These are phyloP conservation scores for Pseudomyrmex gracilis DNA, from an alignment of 1,140 invertebrate genomes.

Conservation along the genomic window DNA sequence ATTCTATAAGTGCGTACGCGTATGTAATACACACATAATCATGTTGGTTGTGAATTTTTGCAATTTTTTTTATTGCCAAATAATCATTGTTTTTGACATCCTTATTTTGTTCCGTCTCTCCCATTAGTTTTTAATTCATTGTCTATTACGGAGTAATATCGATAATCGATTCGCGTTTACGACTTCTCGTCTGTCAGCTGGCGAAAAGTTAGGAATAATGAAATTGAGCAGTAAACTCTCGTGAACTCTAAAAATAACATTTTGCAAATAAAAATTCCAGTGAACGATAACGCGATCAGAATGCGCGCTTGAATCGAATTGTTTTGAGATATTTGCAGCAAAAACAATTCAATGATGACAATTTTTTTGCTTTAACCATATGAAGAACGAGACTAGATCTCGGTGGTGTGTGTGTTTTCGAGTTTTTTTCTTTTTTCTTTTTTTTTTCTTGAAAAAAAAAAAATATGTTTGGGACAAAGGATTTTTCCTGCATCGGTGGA, in stretches of 20 bases:
- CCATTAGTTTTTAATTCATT: not conserved
- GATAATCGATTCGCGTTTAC: slow-evolving; percentile 40
- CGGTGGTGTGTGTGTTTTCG: too few species aligned
- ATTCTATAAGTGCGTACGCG: too few species aligned
- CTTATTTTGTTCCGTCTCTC: not conserved
- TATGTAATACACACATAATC: too few species aligned
- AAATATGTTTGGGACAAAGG: slow-evolving; percentile 77
- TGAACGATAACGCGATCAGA: slow-evolving; percentile 47
- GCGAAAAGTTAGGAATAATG: slow-evolving; percentile 75
- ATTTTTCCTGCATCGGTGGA: slow-evolving; percentile 89
- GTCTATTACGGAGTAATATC: not conserved
- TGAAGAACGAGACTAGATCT: not conserved
- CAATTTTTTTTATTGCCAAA: too few species aligned
- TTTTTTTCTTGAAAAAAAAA: slow-evolving; percentile 17
- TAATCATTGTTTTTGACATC: too few species aligned
- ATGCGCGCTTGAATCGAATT: slow-evolving; percentile 40
- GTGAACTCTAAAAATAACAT: slow-evolving; percentile 34
- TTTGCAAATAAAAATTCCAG: slow-evolving; percentile 64
- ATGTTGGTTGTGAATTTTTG: too few species aligned
- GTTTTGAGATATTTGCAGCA: not conserved
- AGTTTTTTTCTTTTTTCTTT: too few species aligned
- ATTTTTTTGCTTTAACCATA: slow-evolving; percentile 11
- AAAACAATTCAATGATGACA: not conserved
- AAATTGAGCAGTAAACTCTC: slow-evolving; percentile 73
- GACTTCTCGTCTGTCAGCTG: slow-evolving; percentile 32